A percentile compares a stretch with the other conserved stretches of the same genome.
These are phyloP conservation scores for Astreopora myriophthalma DNA, from an alignment of 64 coral and sea anemone species.

Conservation along the genomic window DNA sequence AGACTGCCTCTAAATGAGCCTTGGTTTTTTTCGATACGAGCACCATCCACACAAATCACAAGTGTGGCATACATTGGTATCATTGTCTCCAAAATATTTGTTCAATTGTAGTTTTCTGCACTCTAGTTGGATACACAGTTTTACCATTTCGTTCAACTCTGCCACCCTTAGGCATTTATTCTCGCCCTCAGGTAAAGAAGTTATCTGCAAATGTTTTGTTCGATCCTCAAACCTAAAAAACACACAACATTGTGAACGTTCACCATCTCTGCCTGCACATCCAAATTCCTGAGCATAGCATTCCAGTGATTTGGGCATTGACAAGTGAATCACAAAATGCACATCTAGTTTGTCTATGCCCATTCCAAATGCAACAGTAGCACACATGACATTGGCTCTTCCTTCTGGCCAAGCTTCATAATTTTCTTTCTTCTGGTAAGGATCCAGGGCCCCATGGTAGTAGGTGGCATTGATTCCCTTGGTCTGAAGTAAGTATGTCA, in stretches of 20 bases:
- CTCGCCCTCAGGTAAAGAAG: background rate
- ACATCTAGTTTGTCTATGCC: conserved; percentile 56
- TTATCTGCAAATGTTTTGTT: conserved; percentile 28
- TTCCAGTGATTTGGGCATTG: conserved; percentile 46
- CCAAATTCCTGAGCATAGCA: conserved; percentile 53
- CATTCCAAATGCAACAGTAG: conserved; percentile 46
- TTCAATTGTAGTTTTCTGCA: background rate
- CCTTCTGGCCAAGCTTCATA: background rate
- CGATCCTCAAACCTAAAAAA: conserved; percentile 54
- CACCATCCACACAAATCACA: conserved; percentile 21
- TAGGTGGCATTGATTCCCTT: background rate
- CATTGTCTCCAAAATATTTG: conserved; percentile 13
- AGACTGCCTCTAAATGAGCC: too few species aligned
- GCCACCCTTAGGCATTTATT: background rate
- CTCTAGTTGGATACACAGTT: background rate
- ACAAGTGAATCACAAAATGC: conserved; percentile 44
- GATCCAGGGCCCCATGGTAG: conserved; percentile 11
- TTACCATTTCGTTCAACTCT: conserved; percentile 13
- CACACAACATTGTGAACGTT: conserved; percentile 15
- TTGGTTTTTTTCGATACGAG: background rate
- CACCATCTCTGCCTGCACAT: conserved; percentile 48
- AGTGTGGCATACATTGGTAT: background rate
- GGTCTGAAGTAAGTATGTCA: too few species aligned
- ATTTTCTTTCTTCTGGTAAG: background rate
- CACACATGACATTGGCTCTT: conserved; percentile 46